These are phyloP conservation scores for Diorhabda elongata DNA, from an alignment of 1,140 invertebrate species.

Conservation along the genomic window DNA sequence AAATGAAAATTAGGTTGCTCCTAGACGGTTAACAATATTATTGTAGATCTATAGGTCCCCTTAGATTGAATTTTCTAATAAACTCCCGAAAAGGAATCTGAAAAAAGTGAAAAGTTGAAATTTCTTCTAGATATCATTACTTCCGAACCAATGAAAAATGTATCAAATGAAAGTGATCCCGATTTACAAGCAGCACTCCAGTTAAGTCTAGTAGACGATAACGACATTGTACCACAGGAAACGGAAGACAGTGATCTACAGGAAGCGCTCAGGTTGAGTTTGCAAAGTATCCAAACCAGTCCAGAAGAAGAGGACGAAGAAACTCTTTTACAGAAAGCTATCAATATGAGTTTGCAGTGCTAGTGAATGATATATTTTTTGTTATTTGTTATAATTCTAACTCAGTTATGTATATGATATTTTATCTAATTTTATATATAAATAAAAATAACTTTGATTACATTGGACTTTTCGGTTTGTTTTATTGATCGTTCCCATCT, in stretches of 20 bases:
- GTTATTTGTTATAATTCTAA: background rate
- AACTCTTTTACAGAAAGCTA: conserved; percentile 50
- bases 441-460: too few relatives aligned
- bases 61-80: too few relatives aligned
- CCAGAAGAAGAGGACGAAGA: conserved; percentile 51
- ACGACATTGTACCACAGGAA: conserved; percentile 9
- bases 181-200: conserved; percentile 47
- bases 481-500: too few relatives aligned
- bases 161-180: conserved; percentile 47
- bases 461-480: too few relatives aligned
- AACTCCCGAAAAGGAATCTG: too few relatives aligned
- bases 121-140: conserved; percentile 37
- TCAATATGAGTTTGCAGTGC: conserved; percentile 56
- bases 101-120: too few relatives aligned
- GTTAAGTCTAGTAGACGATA: conserved; percentile 28
- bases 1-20: too few relatives aligned
- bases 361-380: conserved; percentile 32
- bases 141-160: conserved; percentile 25
- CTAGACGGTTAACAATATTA: too few relatives aligned
- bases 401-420: background rate
- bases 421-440: too few relatives aligned
- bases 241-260: conserved; percentile 45
- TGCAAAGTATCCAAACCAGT: conserved; percentile 40
- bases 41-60: too few relatives aligned
- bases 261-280: conserved; percentile 52